Conservation (phyloP, 2,888 invertebrate species). For the Digitonthophagus gazella region DNA sequence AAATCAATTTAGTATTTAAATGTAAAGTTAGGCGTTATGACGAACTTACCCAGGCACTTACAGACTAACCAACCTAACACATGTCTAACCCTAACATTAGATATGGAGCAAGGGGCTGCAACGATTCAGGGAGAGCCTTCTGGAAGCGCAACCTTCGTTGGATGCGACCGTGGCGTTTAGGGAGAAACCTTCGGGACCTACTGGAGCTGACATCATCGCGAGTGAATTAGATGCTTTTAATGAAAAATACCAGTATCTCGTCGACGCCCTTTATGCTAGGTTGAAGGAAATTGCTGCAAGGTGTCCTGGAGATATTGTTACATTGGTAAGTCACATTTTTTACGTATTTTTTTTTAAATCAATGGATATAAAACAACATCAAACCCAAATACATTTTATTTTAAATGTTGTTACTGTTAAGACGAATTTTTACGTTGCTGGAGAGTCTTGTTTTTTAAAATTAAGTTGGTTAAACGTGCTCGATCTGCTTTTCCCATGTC, state of each 20-base stretch:
- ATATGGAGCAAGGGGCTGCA: conserved; percentile 83
- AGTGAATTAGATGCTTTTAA: conserved; percentile 80
- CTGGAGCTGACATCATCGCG: conserved; percentile 73
- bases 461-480: too few species aligned
- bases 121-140: conserved; percentile 78
- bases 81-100: conserved; percentile 59
- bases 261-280: conserved; percentile 68
- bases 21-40: background rate
- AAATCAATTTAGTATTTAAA: conserved; percentile 5
- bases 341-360: background rate
- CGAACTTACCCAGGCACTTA: conserved; percentile 41
- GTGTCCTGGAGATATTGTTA: conserved; percentile 70
- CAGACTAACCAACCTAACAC: conserved; percentile 53
- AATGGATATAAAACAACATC: too few species aligned
- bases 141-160: conserved; percentile 79
- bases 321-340: conserved; percentile 63
- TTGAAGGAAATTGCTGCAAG: conserved; percentile 66
- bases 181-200: conserved; percentile 44
- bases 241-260: conserved; percentile 69
- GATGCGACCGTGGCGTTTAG: conserved; percentile 56
- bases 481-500: too few species aligned
- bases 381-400: too few species aligned
- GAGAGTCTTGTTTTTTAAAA: too few species aligned
- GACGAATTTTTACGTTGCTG: too few species aligned
- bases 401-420: too few species aligned